Evolutionary conservation across 2,113 vertebrate species (phyloP), one percentile per base, ranked within the genome.

Genomic region (Catagonus wagneri): DNA sequence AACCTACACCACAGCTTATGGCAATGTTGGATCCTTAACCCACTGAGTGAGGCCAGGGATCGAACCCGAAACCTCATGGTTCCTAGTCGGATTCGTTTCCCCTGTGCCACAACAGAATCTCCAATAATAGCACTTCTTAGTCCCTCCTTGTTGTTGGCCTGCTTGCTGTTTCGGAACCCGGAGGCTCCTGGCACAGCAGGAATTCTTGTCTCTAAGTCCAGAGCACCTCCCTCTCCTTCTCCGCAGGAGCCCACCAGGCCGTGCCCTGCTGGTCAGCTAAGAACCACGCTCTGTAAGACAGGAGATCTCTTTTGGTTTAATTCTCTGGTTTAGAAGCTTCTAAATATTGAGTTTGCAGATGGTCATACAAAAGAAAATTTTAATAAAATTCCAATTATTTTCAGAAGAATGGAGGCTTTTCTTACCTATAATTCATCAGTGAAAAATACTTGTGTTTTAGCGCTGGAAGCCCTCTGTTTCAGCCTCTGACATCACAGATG

Each of bases 111-210:
- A n/a, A n/a, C n/a, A n/a, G n/a, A n/a, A n/a, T n/a, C n/a, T n/a
- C n/a, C n/a, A n/a, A n/a, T n/a, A n/a, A n/a, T n/a, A n/a, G n/a
- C n/a, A n/a, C 10, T n/a, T 80, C 32, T 58, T 34, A 23, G 32
- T 61, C 36, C 8, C 22, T 69, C 27, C 1, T 65, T 22, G 1
- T 79, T 69, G 34, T 17, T 88, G 81, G 29, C 75, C 79, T 71
- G 84, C 92, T 69, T 92, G 96, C 95, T 83, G 5, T 74, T 66
- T 86, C 66, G 91, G 65, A 89, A 36, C 61, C 25, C 12, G 36
- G 22, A 44, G 72, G 9, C 54, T 50, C 36, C 60, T 76, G 60
- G n/a, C 61, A 29, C 72, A 9, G 58, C n/a, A 50, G 83, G 86
- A 58, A 11, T 69, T 83, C 83, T 68, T 44, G 50, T 44, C 83